A percentile compares a stretch with the other conserved stretches of the same genome.
These are phyloP conservation scores for Apaloderma vittatum DNA, from an alignment of 2,113 vertebrate genomes.

Conservation along the genomic window DNA sequence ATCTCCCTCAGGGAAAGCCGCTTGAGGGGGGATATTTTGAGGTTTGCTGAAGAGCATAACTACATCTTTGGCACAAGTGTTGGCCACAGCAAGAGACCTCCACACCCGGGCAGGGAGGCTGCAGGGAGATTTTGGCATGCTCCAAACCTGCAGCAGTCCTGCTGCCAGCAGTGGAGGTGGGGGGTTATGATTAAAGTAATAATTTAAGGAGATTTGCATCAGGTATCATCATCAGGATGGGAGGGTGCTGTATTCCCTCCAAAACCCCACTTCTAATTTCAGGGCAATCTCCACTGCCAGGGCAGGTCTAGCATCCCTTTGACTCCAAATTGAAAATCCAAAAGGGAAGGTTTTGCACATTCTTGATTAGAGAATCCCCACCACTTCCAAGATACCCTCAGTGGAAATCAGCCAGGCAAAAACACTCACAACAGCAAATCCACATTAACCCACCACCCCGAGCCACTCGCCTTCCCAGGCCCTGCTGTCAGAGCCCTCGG, in stretches of 20 bases:
- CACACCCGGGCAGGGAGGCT: neutral
- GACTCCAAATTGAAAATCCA: neutral
- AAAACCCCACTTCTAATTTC: neutral
- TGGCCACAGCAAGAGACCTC: neutral
- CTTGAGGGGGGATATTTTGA: neutral
- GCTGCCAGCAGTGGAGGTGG: too few species aligned
- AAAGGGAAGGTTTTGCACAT: neutral
- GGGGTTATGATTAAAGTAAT: neutral
- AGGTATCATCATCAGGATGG: too few species aligned
- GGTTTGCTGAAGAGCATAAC: neutral
- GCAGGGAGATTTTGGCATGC: neutral
- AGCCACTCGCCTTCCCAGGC: neutral
- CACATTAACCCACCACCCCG: neutral
- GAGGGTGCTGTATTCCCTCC: neutral
- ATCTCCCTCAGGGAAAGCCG: neutral
- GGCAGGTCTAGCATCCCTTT: accelerated
- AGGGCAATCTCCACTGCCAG: neutral
- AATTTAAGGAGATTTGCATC: neutral
- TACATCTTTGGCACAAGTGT: accelerated
- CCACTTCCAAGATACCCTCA: neutral
- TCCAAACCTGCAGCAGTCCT: neutral
- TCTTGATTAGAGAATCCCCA: neutral
- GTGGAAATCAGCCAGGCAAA: neutral
- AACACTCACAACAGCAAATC: neutral
- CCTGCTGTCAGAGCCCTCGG: too few species aligned